Evolutionary conservation across 2,888 invertebrate genomes (phyloP), one percentile per base, ranked within the genome.

Genomic region (Leuctra nigra): DNA sequence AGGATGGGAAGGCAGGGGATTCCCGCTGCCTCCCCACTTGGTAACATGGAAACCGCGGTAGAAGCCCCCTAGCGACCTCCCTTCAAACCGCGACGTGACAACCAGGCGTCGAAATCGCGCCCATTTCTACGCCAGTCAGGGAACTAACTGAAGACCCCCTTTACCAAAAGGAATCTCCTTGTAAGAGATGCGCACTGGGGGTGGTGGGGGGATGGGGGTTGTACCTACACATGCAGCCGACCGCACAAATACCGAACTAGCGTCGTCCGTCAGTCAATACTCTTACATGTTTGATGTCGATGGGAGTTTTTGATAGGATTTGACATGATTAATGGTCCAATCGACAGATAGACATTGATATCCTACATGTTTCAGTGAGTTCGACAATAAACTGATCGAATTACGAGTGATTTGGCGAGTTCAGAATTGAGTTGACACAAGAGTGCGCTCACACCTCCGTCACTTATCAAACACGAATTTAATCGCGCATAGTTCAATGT

Each of bases 111-210:
- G 46, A 58, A 60, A 60, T 60, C 56, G 58, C 44, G 58, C 46
- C 60, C 60, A 60, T 60, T 60, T 57, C 60, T 60, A 60, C 58
- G 60, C 60, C 60, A 58, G 60, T 60, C 60, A 60, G 60, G 60
- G 52, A 57, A 48, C 20, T 25, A 38, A 33, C 55, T 56, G 58
- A 60, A 58, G 58, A 50, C 60, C 54, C 50, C 47, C 33, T 20
- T 2, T 23, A 18, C 16, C 33, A 16, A 23, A 35, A 33, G 50
- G 50, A 50, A 50, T 50, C 50, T 50, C 23, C 50, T 50, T 50
- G 50, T 50, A 29, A n/a, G 25, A 48, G 25, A 29, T 29, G 48
- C 29, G 14, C 18, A 20, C 11, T 20, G 46, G n/a, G 22, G 16
- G 35, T 11, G 16, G 23, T 16, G 18, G 25, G 33, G 20, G 36